These are phyloP conservation scores for Cosmopolites sordidus DNA, from an alignment of 2,888 invertebrate genomes.

Conservation along the genomic window DNA sequence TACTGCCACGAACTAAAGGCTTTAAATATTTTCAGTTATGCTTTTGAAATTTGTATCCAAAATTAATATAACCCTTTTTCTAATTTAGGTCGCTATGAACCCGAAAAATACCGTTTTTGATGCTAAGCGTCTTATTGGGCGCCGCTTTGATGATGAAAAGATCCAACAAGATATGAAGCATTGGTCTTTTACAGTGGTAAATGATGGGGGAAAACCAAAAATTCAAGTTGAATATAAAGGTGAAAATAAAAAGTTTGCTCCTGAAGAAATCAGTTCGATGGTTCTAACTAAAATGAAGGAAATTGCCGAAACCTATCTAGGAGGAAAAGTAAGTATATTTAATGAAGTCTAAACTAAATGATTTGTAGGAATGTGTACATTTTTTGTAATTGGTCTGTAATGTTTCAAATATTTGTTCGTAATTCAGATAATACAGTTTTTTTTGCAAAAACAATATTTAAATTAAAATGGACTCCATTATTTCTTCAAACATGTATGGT, in stretches of 20 bases:
- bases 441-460: too few species aligned
- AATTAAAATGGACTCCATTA: too few species aligned
- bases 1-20: too few species aligned
- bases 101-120: conserved; percentile 78
- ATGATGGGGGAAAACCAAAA: conserved; percentile 67
- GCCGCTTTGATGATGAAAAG: conserved; percentile 70
- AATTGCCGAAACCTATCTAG: conserved; percentile 72
- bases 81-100: conserved; percentile 66
- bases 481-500: too few species aligned
- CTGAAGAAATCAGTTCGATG: conserved; percentile 84
- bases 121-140: conserved; percentile 79
- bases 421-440: too few species aligned
- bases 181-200: conserved; percentile 75
- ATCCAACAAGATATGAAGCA: conserved; percentile 79
- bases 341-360: too few species aligned
- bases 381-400: too few species aligned
- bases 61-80: too few species aligned
- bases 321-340: conserved; percentile 43
- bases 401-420: too few species aligned
- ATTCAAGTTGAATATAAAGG: conserved; percentile 71
- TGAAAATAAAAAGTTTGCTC: conserved; percentile 70
- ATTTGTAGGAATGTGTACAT: too few species aligned
- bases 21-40: too few species aligned
- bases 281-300: conserved; percentile 81
- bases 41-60: too few species aligned